Base-by-base conservation (phyloP, 2,113 vertebrate genomes). In the Orcinus orca region DNA sequence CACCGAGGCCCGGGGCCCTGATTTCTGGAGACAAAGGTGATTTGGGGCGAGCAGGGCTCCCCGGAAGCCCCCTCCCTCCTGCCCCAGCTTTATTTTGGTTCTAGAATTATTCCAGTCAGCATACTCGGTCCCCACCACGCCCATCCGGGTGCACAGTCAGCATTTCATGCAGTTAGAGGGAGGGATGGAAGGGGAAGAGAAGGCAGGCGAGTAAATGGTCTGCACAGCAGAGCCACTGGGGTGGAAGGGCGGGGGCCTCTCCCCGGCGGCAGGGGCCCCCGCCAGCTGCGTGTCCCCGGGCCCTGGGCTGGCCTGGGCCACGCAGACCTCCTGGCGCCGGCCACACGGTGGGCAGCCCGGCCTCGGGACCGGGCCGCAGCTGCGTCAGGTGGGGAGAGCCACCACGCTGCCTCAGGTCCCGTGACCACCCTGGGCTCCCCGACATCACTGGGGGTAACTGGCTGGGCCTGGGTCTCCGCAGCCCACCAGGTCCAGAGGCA, bases 21-120 rank as follows among this genome's bases (percentile, higher is more conserved):
- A 47, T 73, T 85, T 81, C 70, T 13, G 1, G 60, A 96, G 26
- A 80, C 1, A 0, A 38, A 95, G 38, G 53, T n/a, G 81, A 89
- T 73, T 85, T 0, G 0, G 90, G 92, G 92, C n/a, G 18, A 91
- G 77, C 36, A 25, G 83, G 86, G 71, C 76, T 85, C 88, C 55
- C 81, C 0, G 12, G 65, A 79, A 82, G 73, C 47, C 83, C 68
- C 50, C 65, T 93, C 53, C 53, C 87, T 96, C 92, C 82, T 67
- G 73, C 77, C 70, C 95, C 95, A 67, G 82, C 83, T 98, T 98
- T 98, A 98, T 98, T 98, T 96, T 79, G 76, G 77, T 95, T 95
- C 91, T 68, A 70, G 91, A 96, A 87, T 96, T 93, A 88, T 94
- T 97, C 82, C 91, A 93, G 67, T 71, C 29, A 9, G 95, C 89